These are phyloP conservation scores for Oncorhynchus kisutch DNA, from an alignment of 2,113 vertebrate species.

Conservation along the genomic window DNA sequence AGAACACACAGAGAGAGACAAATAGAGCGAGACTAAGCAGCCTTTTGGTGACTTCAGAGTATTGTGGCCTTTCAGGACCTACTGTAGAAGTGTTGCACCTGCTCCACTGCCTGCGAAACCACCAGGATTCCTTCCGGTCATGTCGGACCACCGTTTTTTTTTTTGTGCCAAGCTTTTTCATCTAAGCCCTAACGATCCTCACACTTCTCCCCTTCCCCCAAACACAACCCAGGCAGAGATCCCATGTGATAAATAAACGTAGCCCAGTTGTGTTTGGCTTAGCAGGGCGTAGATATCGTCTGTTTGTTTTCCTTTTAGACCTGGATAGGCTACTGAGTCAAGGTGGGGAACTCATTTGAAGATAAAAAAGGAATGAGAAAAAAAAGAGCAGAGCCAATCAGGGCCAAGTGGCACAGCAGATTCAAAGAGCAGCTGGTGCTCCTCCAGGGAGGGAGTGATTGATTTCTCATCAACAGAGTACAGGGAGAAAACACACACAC, in stretches of 20 bases:
- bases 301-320: conserved; percentile 30
- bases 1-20: not conserved
- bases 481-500: conserved; percentile 26
- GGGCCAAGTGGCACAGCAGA: conserved; percentile 51
- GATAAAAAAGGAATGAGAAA: conserved; percentile 47
- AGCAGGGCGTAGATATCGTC: conserved; percentile 24
- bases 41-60: not conserved
- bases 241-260: conserved; percentile 31
- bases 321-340: conserved; percentile 29
- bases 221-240: conserved; percentile 24
- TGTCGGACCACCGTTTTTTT: not conserved
- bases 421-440: conserved; percentile 59
- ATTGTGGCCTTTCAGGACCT: not conserved
- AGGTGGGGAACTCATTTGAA: conserved; percentile 57
- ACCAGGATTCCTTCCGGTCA: not conserved
- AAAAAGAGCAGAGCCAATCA: conserved; percentile 37
- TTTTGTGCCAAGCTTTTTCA: not conserved
- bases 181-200: not conserved
- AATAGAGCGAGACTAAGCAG: not conserved
- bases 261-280: conserved; percentile 17
- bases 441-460: conserved; percentile 58
- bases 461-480: conserved; percentile 63
- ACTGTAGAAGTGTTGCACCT: not conserved
- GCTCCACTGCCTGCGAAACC: not conserved
- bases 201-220: not conserved